Conservation (phyloP, 2,113 vertebrate species). For the Alligator mississippiensis region DNA sequence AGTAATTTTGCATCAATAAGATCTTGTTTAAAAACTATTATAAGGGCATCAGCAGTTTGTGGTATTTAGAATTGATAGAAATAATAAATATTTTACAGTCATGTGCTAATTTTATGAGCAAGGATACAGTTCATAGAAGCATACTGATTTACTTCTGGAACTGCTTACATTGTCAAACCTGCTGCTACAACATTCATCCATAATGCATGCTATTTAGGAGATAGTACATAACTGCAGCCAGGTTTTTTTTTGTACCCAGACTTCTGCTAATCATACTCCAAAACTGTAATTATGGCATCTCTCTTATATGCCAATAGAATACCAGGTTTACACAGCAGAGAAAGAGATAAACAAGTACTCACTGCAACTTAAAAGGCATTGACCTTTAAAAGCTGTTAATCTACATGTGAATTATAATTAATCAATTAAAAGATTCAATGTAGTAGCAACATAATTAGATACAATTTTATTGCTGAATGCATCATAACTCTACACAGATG, state of each 20-base stretch:
- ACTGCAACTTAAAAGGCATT: conserved; percentile 69
- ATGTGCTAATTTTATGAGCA: not conserved
- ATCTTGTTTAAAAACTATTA: not conserved
- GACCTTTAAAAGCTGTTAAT: conserved; percentile 76
- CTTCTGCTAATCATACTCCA: conserved; percentile 41
- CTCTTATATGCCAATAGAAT: conserved; percentile 69
- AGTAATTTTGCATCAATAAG: not conserved
- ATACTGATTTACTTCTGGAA: not conserved
- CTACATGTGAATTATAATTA: conserved; percentile 71
- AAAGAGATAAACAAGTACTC: conserved; percentile 73
- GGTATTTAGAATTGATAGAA: not conserved
- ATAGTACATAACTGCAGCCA: conserved; percentile 8
- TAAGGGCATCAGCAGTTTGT: not conserved
- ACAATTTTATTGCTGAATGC: conserved; percentile 62
- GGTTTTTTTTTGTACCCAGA: conserved; percentile 35
- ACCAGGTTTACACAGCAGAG: conserved; percentile 72
- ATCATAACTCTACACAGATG: conserved; percentile 40
- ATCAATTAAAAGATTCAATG: conserved; percentile 74
- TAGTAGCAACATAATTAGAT: conserved; percentile 77
- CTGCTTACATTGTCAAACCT: not conserved
- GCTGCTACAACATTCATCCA: not conserved
- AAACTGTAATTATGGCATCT: conserved; percentile 70
- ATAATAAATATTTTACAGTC: not conserved
- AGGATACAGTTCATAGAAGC: not conserved
- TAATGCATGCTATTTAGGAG: conserved; percentile 32